phyloP scores from a whole-genome alignment of 2,888 invertebrate genomes.

The Lycaena phlaeas region DNA sequence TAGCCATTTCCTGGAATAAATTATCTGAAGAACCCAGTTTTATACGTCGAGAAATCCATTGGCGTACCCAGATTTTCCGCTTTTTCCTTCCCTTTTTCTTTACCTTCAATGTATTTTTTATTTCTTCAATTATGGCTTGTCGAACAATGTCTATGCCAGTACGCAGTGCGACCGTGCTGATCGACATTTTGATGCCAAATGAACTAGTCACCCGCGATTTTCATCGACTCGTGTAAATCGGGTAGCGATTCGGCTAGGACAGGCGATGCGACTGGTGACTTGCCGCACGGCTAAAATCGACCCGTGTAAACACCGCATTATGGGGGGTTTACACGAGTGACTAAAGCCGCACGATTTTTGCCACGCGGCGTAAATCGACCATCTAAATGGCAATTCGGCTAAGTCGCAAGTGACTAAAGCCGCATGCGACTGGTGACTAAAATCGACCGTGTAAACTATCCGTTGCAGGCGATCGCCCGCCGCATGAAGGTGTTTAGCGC shows the following conservation, averaged over 20 bases:
- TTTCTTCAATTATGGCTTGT: conserved; percentile 23
- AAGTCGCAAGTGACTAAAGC: too few relatives aligned
- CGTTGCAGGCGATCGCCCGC: conserved; percentile 14
- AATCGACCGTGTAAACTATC: conserved; percentile 5
- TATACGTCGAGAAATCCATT: conserved; percentile 26
- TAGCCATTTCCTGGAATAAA: conserved; percentile 22
- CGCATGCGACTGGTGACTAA: too few relatives aligned
- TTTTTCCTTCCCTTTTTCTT: conserved; percentile 26
- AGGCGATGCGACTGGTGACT: too few relatives aligned
- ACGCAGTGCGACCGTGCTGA: conserved; percentile 17
- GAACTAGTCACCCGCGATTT: conserved; percentile 32
- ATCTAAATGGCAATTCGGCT: neutral
- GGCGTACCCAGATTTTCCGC: conserved; percentile 24
- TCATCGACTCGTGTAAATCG: too few relatives aligned
- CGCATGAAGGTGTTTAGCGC: conserved; percentile 14
- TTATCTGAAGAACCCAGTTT: conserved; percentile 22
- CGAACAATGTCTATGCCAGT: conserved; percentile 16
- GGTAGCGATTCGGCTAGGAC: too few relatives aligned
- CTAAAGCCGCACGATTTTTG: conserved; percentile 24
- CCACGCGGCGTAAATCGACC: conserved; percentile 10
- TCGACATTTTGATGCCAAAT: conserved; percentile 26
- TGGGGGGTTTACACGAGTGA: conserved; percentile 24
- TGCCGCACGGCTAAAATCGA: conserved; percentile 29
- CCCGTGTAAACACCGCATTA: conserved; percentile 27
- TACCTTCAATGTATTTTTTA: conserved; percentile 22